These are phyloP conservation scores for Puma concolor DNA, from an alignment of 2,113 vertebrate species.

Conservation along the genomic window DNA sequence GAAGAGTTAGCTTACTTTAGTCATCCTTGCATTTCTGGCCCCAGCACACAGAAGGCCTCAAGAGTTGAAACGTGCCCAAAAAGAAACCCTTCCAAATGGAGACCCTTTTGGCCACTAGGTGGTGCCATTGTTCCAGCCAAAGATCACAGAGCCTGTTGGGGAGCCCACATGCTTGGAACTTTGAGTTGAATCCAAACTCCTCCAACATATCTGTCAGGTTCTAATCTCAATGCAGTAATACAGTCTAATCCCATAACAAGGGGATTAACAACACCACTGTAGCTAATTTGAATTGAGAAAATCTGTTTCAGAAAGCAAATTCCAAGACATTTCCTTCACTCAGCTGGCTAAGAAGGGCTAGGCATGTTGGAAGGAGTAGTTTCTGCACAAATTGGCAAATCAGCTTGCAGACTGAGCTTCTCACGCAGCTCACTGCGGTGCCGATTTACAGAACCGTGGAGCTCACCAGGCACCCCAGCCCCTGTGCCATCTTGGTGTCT, in stretches of 20 bases:
- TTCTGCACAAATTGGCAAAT: background rate
- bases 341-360: background rate
- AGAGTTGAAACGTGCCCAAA: background rate
- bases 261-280: conserved; percentile 39
- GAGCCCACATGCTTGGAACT: background rate
- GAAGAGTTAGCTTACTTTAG: background rate
- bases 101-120: conserved; percentile 76
- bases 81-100: background rate
- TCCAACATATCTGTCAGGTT: background rate
- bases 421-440: background rate
- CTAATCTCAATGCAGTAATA: conserved; percentile 57
- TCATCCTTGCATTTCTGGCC: background rate
- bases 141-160: background rate
- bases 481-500: background rate
- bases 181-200: background rate
- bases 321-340: background rate
- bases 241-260: conserved; percentile 65
- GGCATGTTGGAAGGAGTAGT: background rate
- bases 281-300: conserved; percentile 59
- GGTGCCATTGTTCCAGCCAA: conserved; percentile 75
- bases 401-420: background rate
- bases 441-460: background rate
- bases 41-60: background rate
- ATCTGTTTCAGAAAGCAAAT: conserved; percentile 57
- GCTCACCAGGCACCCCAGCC: rapidly evolving